Conservation (phyloP, 2,113 vertebrate genomes). For the Steatornis caripensis region DNA sequence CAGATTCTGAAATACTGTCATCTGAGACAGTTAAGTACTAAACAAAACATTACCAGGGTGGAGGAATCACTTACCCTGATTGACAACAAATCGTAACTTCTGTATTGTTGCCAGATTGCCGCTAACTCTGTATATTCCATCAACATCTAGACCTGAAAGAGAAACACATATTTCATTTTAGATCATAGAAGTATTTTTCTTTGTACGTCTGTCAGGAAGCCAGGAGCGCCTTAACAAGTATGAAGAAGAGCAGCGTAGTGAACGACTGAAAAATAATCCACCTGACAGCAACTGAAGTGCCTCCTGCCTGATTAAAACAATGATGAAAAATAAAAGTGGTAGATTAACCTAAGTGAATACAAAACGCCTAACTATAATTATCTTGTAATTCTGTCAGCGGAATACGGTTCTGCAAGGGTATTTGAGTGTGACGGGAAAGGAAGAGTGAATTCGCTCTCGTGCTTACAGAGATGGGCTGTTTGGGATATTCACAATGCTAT, state of each 20-base stretch:
- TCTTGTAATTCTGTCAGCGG: slow-evolving; percentile 47
- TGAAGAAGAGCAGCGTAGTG: background rate
- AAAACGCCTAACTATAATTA: slow-evolving; percentile 50
- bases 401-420: background rate
- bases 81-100: slow-evolving; percentile 88
- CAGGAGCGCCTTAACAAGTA: background rate
- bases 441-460: background rate
- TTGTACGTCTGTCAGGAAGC: slow-evolving; percentile 46
- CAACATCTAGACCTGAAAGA: slow-evolving; percentile 82
- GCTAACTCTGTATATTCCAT: slow-evolving; percentile 90
- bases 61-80: slow-evolving; percentile 84
- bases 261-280: slow-evolving; percentile 53
- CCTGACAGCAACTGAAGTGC: slow-evolving; percentile 21
- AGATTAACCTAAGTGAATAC: slow-evolving; percentile 41
- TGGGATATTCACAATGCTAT: rapidly evolving
- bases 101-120: slow-evolving; percentile 90
- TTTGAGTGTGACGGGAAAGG: background rate
- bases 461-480: background rate
- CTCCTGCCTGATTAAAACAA: background rate
- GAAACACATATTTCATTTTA: slow-evolving; percentile 67
- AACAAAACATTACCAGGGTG: slow-evolving; percentile 66
- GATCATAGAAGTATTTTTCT: slow-evolving; percentile 47
- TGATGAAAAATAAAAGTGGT: background rate
- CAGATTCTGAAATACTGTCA: slow-evolving; percentile 65
- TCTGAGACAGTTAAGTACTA: slow-evolving; percentile 64